A percentile compares a stretch with the other conserved stretches of the same genome.
Conservation (phyloP, 2,113 vertebrate species). For the Varanus komodoensis region DNA sequence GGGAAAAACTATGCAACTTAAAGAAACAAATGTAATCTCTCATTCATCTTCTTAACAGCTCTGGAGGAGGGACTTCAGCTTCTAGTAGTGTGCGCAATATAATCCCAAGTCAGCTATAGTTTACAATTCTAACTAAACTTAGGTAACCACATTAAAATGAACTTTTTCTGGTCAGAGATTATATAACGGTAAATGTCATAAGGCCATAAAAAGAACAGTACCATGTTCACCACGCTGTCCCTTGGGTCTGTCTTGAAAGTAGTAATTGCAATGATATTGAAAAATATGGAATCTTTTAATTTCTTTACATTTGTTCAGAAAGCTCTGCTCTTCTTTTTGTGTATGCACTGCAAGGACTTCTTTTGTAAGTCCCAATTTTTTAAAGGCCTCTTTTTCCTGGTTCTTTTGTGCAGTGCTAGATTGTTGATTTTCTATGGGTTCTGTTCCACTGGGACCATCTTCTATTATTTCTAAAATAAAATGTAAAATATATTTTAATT, state of each 20-base stretch:
- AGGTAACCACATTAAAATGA: neutral
- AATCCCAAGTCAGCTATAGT: neutral
- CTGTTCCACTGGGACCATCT: constrained; percentile 80
- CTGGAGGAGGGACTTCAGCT: neutral
- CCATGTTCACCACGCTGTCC: constrained; percentile 69
- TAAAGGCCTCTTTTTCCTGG: constrained; percentile 87
- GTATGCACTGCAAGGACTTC: constrained; percentile 94
- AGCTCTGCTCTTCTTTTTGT: constrained; percentile 93
- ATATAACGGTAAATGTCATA: neutral
- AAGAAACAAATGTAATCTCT: neutral
- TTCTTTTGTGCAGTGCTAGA: constrained; percentile 65
- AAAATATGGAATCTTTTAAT: constrained; percentile 78
- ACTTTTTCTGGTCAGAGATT: neutral
- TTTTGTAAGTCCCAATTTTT: constrained; percentile 91
- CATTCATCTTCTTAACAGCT: neutral
- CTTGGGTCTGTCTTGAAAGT: constrained; percentile 81
- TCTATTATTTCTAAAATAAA: constrained; percentile 85
- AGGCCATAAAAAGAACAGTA: constrained; percentile 44
- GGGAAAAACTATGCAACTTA: neutral
- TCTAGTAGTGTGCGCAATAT: neutral
- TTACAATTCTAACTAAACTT: neutral
- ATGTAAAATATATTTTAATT: constrained; percentile 8
- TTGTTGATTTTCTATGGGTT: constrained; percentile 76
- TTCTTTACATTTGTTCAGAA: constrained; percentile 87
- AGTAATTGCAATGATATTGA: constrained; percentile 83